Evolutionary conservation across 2,888 invertebrate species (phyloP), one percentile per base, ranked within the genome.

Genomic region (Lottia gigantea): DNA sequence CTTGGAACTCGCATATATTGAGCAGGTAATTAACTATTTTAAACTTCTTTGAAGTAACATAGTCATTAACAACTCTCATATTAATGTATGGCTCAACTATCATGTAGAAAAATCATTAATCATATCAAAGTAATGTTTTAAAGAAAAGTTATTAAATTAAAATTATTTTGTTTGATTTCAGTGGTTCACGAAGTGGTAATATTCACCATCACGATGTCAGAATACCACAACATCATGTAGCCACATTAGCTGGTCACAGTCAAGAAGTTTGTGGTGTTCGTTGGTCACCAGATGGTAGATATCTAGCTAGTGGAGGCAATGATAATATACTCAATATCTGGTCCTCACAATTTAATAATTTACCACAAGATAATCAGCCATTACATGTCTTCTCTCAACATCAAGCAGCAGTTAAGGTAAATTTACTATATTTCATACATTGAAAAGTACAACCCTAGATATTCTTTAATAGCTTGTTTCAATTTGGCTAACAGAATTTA

Each of bases 191-290:
- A 74, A 93, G 93, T 86, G 98, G 98, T 0, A 91, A 92, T 82
- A 95, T 99, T 72, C 93, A 95, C 73, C 96, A 98, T 87, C 97
- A 98, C 87, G 98, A 99, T 90, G 98, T 99, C 4, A 91, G 98
- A 16, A 93, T 95, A 82, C 90, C 95, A 0, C 92, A 96, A 26
- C 97, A 97, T 87, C 91, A 92, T 67, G 91, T 96, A 2, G 90
- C 92, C 16, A 92, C 93, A 1, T 88, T 96, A 64, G 89, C 90
- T 14, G 94, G 93, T 11, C 96, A 96, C 85, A 79, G 83, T 6
- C 87, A 87, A 82, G 91, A 92, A 89, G 93, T 96, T 23, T 98
- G 98, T 86, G 97, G 98, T 0, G 89, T 99, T 46, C 95, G 95
- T 88, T 99, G 98, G 98, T 97, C 97, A 0, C 94, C 94, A 0